Evolutionary conservation across 2,113 vertebrate genomes (phyloP).

Genomic region (Elgaria multicarinata): DNA sequence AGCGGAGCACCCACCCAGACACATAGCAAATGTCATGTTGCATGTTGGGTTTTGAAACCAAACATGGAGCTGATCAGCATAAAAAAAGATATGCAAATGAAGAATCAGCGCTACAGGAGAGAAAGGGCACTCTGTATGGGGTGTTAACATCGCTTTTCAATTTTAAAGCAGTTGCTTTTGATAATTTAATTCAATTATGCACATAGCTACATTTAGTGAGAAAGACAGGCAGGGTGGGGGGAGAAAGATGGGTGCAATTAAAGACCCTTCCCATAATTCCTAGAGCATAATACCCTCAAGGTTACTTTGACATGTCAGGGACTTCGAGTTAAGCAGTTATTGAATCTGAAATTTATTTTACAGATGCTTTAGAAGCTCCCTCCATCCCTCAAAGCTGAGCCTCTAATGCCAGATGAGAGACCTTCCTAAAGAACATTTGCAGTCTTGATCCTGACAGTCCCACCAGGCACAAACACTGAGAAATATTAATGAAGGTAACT

Average conservation of each 20-base stretch:
- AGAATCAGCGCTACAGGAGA: not conserved
- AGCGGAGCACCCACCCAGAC: accelerated
- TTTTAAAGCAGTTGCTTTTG: conserved; percentile 6
- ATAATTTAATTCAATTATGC: not conserved
- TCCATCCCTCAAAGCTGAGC: not conserved
- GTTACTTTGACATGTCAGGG: not conserved
- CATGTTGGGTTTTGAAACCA: not conserved
- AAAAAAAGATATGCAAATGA: not conserved
- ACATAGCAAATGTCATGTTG: not conserved
- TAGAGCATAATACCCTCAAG: not conserved
- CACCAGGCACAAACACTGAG: accelerated
- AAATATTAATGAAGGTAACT: not conserved
- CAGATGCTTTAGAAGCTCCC: conserved; percentile 13
- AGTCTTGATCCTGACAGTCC: not conserved
- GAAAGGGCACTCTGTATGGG: not conserved
- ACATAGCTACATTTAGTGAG: not conserved
- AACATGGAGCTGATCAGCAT: not conserved
- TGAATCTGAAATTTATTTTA: not conserved
- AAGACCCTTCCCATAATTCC: not conserved
- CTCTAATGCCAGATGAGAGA: not conserved
- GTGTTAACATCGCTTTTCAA: not conserved
- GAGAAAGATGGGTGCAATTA: not conserved
- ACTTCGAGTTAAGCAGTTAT: not conserved
- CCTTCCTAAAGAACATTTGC: not conserved
- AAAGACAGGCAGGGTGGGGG: not conserved